Percentiles rank a stretch among this genome's conserved stretches.
These are phyloP conservation scores for Pocillopora damicornis DNA, from an alignment of 64 coral and sea anemone species.

Conservation along the genomic window DNA sequence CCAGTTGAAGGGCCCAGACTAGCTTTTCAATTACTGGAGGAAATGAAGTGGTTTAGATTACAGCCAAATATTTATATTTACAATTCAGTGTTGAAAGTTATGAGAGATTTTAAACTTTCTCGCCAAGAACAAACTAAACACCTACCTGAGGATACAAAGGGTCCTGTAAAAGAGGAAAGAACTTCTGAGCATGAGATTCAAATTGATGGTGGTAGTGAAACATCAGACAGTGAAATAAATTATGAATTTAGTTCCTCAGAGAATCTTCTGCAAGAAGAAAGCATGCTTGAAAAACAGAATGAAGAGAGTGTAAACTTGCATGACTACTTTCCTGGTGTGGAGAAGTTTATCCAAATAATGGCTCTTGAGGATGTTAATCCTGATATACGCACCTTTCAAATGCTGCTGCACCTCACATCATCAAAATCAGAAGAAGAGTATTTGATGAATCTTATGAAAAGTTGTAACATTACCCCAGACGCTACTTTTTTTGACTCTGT, in stretches of 20 bases:
- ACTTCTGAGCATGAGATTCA: no score
- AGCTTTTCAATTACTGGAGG: conserved; percentile 55
- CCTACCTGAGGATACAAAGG: neutral
- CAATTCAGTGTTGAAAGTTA: conserved; percentile 74
- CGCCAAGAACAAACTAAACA: neutral
- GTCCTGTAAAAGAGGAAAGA: neutral
- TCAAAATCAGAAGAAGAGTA: conserved; percentile 63
- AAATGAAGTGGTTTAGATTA: conserved; percentile 61
- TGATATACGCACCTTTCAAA: conserved; percentile 81
- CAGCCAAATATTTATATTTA: conserved; percentile 79
- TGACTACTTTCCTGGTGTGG: conserved; percentile 49
- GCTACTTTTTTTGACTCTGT: conserved; percentile 70
- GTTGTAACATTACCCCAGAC: conserved; percentile 66
- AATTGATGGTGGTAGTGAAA: neutral
- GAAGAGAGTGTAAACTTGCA: neutral
- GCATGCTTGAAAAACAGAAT: neutral
- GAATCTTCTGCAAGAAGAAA: neutral
- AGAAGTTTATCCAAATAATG: conserved; percentile 76
- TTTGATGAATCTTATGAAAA: conserved; percentile 67
- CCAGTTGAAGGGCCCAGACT: conserved; percentile 44
- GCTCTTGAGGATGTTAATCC: conserved; percentile 74
- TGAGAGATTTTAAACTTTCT: conserved; percentile 59
- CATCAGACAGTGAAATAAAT: neutral
- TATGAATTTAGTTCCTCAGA: neutral
- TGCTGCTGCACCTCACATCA: conserved; percentile 60